Conservation (phyloP, 2,113 vertebrate genomes). For the Nothocercus julius region DNA sequence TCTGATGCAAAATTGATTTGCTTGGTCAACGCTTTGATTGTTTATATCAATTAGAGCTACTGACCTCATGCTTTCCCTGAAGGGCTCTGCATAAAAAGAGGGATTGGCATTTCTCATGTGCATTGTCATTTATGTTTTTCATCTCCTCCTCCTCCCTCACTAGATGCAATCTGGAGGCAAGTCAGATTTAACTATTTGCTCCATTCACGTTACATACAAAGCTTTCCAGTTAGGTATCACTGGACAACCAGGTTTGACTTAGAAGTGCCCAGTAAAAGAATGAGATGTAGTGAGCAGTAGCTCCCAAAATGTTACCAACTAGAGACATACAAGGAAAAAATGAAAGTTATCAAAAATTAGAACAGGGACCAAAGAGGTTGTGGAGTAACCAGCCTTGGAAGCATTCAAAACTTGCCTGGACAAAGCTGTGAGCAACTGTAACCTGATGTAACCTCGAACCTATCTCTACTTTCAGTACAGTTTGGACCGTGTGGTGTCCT, state of each 20-base stretch:
- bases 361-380: not conserved
- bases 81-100: conserved; percentile 7
- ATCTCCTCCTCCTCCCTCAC: conserved; percentile 15
- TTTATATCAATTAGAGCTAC: conserved; percentile 24
- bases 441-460: not conserved
- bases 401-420: not conserved
- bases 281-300: not conserved
- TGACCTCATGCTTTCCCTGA: conserved; percentile 19
- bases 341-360: not conserved
- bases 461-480: not conserved
- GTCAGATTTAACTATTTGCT: conserved; percentile 4
- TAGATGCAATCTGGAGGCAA: not conserved
- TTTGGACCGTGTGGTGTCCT: not conserved
- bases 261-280: not conserved
- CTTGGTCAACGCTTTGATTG: not conserved
- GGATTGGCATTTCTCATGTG: not conserved
- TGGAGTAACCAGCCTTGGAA: not conserved
- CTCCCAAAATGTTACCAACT: not conserved
- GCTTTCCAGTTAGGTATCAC: not conserved
- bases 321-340: not conserved
- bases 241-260: not conserved
- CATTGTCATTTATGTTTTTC: conserved; percentile 37
- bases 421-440: not conserved
- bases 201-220: not conserved
- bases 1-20: not conserved